Conservation (phyloP, 2,797 vertebrate genomes). For the Cirrhinus mrigala region DNA sequence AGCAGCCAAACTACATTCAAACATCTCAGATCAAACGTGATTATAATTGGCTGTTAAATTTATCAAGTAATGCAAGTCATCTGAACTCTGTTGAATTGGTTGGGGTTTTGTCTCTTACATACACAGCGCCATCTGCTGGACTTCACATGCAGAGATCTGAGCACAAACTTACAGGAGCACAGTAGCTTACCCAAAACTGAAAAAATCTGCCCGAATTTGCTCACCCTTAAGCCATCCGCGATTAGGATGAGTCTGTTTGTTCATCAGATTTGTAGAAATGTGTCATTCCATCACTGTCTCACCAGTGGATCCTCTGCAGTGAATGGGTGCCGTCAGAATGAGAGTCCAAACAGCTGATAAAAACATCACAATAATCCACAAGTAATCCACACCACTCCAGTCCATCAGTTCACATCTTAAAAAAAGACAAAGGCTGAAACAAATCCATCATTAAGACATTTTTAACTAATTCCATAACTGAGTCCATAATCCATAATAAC, state of each 20-base stretch:
- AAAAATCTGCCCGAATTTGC: background rate
- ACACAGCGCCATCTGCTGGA: background rate
- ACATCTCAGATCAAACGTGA: background rate
- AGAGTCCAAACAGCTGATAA: too few relatives aligned
- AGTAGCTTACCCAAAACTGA: background rate
- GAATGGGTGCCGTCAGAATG: too few relatives aligned
- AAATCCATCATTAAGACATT: background rate
- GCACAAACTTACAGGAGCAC: background rate
- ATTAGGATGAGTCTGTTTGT: background rate
- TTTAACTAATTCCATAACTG: too few relatives aligned
- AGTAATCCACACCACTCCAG: too few relatives aligned
- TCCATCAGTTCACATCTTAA: too few relatives aligned
- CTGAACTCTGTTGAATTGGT: background rate
- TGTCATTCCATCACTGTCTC: background rate
- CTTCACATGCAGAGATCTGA: background rate
- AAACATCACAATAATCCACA: too few relatives aligned
- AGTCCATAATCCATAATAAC: too few relatives aligned
- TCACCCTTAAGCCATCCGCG: too few relatives aligned
- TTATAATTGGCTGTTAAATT: background rate
- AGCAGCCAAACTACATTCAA: background rate
- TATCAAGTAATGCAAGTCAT: background rate
- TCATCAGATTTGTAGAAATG: background rate
- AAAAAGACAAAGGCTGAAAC: background rate
- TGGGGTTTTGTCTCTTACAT: background rate
- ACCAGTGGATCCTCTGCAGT: too few relatives aligned